These are phyloP conservation scores for Dasyornis broadbenti DNA, from an alignment of 2,113 vertebrate genomes.

Conservation along the genomic window DNA sequence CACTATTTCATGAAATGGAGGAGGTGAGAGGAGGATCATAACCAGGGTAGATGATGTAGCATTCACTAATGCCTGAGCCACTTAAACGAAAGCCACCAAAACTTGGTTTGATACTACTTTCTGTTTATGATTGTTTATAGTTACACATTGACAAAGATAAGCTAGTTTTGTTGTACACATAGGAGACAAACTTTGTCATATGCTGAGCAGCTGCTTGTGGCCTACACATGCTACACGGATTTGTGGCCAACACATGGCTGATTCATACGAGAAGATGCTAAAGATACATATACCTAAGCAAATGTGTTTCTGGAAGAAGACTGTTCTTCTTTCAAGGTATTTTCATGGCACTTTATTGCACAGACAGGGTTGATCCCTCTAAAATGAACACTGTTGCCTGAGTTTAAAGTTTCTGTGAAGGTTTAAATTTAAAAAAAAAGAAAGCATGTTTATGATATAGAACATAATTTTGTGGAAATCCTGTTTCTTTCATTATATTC, in stretches of 20 bases:
- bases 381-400: background rate
- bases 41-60: background rate
- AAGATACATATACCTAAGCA: background rate
- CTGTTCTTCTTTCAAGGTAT: background rate
- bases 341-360: background rate
- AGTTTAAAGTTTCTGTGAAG: background rate
- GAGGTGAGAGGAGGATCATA: background rate
- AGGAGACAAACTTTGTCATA: background rate
- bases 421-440: background rate
- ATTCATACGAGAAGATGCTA: background rate
- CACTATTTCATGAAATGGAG: background rate
- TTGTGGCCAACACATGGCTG: background rate
- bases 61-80: background rate
- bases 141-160: background rate
- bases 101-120: background rate
- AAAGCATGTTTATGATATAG: background rate
- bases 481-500: background rate
- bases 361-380: background rate
- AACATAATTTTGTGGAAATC: background rate
- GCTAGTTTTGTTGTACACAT: background rate
- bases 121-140: background rate
- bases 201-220: background rate
- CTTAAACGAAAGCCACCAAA: background rate
- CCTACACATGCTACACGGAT: background rate
- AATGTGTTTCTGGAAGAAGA: background rate